Evolutionary conservation across 1,140 invertebrate genomes (phyloP).

Genomic region (Aphelinus atriplicis): DNA sequence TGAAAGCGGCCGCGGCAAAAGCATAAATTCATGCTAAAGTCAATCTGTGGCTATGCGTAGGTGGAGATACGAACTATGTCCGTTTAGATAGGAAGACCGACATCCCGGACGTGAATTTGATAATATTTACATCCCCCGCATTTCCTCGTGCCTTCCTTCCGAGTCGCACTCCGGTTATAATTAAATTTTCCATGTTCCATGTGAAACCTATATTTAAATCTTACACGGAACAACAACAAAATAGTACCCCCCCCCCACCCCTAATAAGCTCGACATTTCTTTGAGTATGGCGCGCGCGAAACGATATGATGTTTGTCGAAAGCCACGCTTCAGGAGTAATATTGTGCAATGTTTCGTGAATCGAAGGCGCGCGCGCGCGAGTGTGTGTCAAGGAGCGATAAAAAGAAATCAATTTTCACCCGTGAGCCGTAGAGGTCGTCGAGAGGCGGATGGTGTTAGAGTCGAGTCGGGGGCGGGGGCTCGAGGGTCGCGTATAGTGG

Average conservation of each 20-base stretch:
- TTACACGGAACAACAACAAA: too few species aligned
- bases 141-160: slow-evolving; percentile 50
- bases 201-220: too few species aligned
- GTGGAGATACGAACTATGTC: slow-evolving; percentile 57
- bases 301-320: too few species aligned
- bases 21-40: slow-evolving; percentile 52
- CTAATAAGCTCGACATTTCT: too few species aligned
- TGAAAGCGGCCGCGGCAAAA: slow-evolving; percentile 38
- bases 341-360: too few species aligned
- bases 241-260: too few species aligned
- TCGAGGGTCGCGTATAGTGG: not conserved
- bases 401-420: slow-evolving; percentile 24
- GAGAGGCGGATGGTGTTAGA: slow-evolving; percentile 10
- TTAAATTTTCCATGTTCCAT: not conserved
- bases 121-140: slow-evolving; percentile 59
- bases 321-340: too few species aligned
- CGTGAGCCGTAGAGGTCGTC: not conserved
- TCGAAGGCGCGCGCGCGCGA: too few species aligned
- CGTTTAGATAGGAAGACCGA: slow-evolving; percentile 57
- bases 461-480: slow-evolving; percentile 19
- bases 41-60: slow-evolving; percentile 51
- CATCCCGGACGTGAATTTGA: slow-evolving; percentile 62
- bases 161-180: slow-evolving; percentile 10
- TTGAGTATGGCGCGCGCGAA: too few species aligned
- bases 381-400: slow-evolving; percentile 17